Base-by-base conservation (phyloP, 2,113 vertebrate genomes). In the Plotosus lineatus region DNA sequence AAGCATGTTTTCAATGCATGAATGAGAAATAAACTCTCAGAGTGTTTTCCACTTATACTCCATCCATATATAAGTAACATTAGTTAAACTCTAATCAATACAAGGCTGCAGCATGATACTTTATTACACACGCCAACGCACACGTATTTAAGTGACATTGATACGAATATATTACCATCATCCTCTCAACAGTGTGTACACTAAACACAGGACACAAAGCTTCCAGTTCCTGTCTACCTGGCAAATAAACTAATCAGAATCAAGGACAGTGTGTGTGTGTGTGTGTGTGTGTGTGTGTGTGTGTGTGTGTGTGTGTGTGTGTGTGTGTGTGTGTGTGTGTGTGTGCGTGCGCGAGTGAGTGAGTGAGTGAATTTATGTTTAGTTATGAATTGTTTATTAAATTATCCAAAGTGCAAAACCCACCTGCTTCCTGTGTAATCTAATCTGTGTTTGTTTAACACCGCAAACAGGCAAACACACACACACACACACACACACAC, bases 211-310 rank as follows among this genome's bases (percentile, higher is more conserved):
- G n/a, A 50, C 9, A 50, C 21, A 72, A 72, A 72, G 69, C 69
- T 33, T 50, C 28, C 36, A 56, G 38, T 76, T 76, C 74, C 74
- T 60, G 21, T 84, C 68, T 81, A 60, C 65, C 23, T n/a, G 36
- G 28, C 46, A 55, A 72, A 51, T 69, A 53, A 73, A 72, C 78
- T 31, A 48, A 53, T 12, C 33, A 8, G 31, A 56, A 51, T 72
- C 26, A 78, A 40, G 51, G 53, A 46, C 44, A 65, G 21, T 60
- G 38, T 53, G 36, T 38, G 53, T 28, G 72, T 48, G 60, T 5
- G 17, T 71, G 28, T 75, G 58, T 81, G 61, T 60, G 50, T 26
- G n/a, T 81, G 50, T 75, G 33, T 83, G 77, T 85, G 77, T 86
- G 80, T 80, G 60, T 71, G 68, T 76, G 77, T 77, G 79, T 63